phyloP scores from a whole-genome alignment of 2,113 vertebrate genomes.

The Fulmarus glacialis region DNA sequence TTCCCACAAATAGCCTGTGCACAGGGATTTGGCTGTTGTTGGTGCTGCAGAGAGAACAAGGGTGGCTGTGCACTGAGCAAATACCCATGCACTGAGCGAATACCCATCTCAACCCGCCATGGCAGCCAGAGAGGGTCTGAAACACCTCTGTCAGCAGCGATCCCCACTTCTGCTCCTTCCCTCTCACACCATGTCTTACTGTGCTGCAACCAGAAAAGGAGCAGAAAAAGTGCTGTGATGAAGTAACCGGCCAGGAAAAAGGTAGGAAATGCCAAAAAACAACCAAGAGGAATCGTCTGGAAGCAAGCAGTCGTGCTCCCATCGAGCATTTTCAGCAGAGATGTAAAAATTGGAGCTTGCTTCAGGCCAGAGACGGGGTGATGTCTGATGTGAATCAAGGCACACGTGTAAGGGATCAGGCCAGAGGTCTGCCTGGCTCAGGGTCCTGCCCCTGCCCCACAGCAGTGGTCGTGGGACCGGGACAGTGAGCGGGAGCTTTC shows the following conservation, averaged over 20 bases:
- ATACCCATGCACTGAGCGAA: fast-evolving
- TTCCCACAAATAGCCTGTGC: background rate
- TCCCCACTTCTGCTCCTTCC: background rate
- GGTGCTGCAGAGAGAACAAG: background rate
- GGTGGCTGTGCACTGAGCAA: fast-evolving
- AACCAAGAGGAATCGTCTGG: background rate
- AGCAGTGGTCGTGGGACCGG: fast-evolving
- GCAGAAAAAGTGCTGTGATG: background rate
- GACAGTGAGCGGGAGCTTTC: background rate
- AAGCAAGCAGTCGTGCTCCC: background rate
- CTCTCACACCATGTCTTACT: background rate
- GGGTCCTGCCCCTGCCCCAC: background rate
- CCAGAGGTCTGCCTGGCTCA: background rate
- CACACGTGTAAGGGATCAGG: fast-evolving
- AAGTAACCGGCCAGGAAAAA: background rate
- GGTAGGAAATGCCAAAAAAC: background rate
- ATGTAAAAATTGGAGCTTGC: background rate
- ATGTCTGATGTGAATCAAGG: background rate
- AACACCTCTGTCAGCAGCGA: background rate
- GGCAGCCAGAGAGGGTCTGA: background rate
- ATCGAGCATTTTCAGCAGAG: background rate
- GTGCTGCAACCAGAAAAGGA: background rate
- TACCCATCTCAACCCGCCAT: fast-evolving
- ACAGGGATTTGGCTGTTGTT: background rate
- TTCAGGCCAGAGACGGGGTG: background rate